Evolutionary conservation across 2,113 vertebrate genomes (phyloP), one percentile per base, ranked within the genome.

Genomic region (Nerophis lumbriciformis): DNA sequence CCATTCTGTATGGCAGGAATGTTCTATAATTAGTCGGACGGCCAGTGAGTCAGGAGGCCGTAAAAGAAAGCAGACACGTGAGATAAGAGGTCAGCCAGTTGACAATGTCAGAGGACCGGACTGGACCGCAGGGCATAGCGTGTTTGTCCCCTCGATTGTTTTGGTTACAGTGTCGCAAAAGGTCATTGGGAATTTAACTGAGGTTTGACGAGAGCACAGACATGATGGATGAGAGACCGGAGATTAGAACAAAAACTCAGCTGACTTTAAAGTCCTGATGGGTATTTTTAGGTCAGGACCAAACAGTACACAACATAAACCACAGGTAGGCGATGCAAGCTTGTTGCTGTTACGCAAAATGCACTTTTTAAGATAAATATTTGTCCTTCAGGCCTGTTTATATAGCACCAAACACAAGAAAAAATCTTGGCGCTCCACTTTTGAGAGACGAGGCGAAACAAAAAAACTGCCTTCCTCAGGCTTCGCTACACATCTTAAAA

Each of bases 21-120:
- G 86, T 69, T 55, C 87, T 92, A 90, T 82, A 85, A 88, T 90
- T 91, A 86, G 75, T 63, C 56, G 61, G 79, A 72, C 74, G 69
- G 67, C 81, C 78, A 78, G 63, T 89, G 89, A 90, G 82, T 90
- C 88, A 90, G 73, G 71, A 69, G 79, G 74, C 85, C 73, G 81
- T 88, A 89, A 85, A 73, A 48, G 85, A 89, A 89, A 81, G 77
- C 49, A 60, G 82, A 87, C 79, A 78, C 86, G 85, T 73, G 81
- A 84, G 79, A 85, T 85, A 86, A 81, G 72, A 76, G 83, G 82
- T 88, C 77, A 79, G 75, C 76, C 60, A 59, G 51, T 73, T 78
- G 76, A 67, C 69, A 88, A 88, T 80, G 86, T 88, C 87, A 88
- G 61, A 11, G 42, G 42, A 45, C 42, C 12, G 42, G 42, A 45